These are phyloP conservation scores for Pithecia hirsuta DNA, from an alignment of 2,797 vertebrate species.

Conservation along the genomic window DNA sequence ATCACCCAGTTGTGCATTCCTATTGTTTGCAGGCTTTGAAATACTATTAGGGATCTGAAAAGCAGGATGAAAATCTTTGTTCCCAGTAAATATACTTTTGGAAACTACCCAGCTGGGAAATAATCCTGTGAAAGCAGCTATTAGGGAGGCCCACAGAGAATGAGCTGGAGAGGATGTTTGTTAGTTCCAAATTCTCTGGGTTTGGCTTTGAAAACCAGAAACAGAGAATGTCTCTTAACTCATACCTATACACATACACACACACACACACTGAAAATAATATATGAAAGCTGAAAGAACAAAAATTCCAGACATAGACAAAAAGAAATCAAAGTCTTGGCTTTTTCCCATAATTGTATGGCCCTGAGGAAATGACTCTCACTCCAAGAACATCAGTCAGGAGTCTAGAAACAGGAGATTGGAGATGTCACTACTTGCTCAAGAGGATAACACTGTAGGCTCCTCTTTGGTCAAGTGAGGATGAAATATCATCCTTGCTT, in stretches of 20 bases:
- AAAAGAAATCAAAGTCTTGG: neutral
- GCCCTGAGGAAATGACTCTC: neutral
- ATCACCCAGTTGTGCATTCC: neutral
- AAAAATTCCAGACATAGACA: neutral
- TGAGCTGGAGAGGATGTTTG: too few relatives aligned
- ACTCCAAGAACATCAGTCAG: neutral
- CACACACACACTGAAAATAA: neutral
- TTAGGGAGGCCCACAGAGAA: neutral
- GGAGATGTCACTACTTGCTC: neutral
- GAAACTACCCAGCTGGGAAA: conserved; percentile 15
- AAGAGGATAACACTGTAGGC: fast-evolving
- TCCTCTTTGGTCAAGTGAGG: neutral
- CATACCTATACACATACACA: neutral
- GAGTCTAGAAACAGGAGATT: neutral
- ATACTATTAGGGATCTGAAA: neutral
- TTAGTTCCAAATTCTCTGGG: neutral
- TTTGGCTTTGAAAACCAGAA: neutral
- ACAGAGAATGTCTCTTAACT: neutral
- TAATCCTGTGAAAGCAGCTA: neutral
- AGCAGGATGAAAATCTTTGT: conserved; percentile 7
- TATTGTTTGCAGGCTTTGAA: neutral
- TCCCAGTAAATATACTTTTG: conserved; percentile 24
- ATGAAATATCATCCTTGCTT: neutral
- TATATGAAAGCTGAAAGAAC: neutral
- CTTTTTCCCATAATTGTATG: neutral